Percentiles rank a stretch among this genome's conserved stretches.
phyloP scores from a whole-genome alignment of 2,113 vertebrate genomes.

The Podarcis cretensis region DNA sequence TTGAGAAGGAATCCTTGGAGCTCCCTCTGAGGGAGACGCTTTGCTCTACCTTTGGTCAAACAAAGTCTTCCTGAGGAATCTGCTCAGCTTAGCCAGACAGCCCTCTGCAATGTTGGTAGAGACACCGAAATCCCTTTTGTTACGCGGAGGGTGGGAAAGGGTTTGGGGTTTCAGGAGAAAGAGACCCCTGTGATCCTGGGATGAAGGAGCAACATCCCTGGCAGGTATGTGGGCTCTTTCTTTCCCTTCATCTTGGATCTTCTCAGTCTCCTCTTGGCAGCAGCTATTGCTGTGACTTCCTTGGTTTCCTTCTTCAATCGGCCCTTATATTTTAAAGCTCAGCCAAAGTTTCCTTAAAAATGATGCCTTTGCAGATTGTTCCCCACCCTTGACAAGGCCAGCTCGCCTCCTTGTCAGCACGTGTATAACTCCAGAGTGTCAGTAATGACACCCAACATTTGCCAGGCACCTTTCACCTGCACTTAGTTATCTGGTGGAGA shows the following conservation, averaged over 20 bases:
- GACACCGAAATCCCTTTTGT: constrained; percentile 43
- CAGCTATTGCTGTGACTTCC: not conserved
- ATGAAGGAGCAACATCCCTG: not conserved
- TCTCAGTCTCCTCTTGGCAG: not conserved
- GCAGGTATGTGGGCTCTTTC: not conserved
- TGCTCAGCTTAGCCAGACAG: too few species aligned
- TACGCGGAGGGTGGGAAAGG: not conserved
- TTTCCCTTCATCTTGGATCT: not conserved
- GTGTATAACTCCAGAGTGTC: not conserved
- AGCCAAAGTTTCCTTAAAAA: not conserved
- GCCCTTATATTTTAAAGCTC: not conserved
- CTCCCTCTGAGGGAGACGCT: too few species aligned
- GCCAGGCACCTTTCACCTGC: not conserved
- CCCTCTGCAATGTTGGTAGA: constrained; percentile 29
- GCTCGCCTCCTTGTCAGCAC: not conserved
- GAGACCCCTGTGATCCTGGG: not conserved
- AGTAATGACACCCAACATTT: not conserved
- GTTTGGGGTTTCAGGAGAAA: not conserved
- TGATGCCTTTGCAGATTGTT: not conserved
- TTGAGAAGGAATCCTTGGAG: too few species aligned
- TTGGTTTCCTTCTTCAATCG: not conserved
- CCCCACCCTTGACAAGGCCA: not conserved
- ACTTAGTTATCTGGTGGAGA: not conserved
- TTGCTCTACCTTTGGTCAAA: too few species aligned
- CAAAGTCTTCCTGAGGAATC: too few species aligned